Base-by-base conservation (phyloP, 2,797 vertebrate genomes). In the Micropoecilia bifurca region DNA sequence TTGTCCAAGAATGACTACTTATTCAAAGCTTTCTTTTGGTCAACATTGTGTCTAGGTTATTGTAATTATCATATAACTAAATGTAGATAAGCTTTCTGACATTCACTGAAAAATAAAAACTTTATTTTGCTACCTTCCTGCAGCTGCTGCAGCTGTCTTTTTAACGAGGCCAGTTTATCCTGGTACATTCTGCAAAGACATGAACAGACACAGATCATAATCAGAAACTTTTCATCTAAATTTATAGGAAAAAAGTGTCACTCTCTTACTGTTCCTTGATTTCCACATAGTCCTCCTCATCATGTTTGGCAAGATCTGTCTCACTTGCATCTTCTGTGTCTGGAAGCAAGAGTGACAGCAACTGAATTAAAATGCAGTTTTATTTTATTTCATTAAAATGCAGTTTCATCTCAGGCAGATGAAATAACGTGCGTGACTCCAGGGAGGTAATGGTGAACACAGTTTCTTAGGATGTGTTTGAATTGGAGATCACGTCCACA, bases 241-340 rank as follows among this genome's bases (percentile, higher is more conserved):
- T 66, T 46, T 36, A 41, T 36, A 25, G 20, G 33, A 22, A 66
- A 20, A 78, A 68, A 25, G 61, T 47, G 41, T 68, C 43, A 83
- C 75, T 18, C 87, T 97, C 98, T 97, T 89, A 99, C 99, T 99
- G 98, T 82, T 99, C 99, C 94, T 99, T 99, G 94, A 99, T 99
- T 94, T 99, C 99, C 68, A 99, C 97, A 73, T 98, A 99, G 90
- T 99, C 98, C 78, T 99, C 97, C 71, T 98, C 98, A 30, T 99
- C 97, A 0, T 99, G 98, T 88, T 99, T 99, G 73, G 98, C 98
- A 83, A 99, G 92, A 87, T 99, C 99, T 0, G 99, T 99, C 91
- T 99, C 99, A 79, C 99, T 99, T 85, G 99, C 99, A 95, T 99
- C 99, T 92, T 99, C 99, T 0, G 99, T 99, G 90, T 99, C 99